Percentiles rank a stretch among this genome's conserved stretches.
Evolutionary conservation across 2,888 invertebrate genomes (phyloP).

Genomic region (Perdita meconis): DNA sequence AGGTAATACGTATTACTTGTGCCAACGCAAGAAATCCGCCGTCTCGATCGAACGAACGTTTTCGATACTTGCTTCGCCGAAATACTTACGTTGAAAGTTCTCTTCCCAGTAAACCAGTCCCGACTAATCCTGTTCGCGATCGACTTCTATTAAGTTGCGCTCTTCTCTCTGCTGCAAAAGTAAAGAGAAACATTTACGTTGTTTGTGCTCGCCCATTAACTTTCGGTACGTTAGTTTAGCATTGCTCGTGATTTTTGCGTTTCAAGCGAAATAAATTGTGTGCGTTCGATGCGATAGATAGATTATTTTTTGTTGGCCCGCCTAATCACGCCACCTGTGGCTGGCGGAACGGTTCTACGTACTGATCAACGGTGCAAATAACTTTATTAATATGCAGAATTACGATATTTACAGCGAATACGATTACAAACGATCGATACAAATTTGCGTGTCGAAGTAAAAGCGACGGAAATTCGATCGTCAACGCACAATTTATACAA

Average conservation of each 20-base stretch:
- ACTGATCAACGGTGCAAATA: slow-evolving; percentile 31
- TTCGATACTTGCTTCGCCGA: not conserved
- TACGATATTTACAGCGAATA: slow-evolving; percentile 45
- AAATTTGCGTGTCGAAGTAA: slow-evolving; percentile 23
- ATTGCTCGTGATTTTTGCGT: not conserved
- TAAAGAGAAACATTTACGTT: slow-evolving; percentile 54
- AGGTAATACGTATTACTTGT: not conserved
- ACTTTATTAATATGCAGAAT: slow-evolving; percentile 45
- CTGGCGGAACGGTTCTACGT: slow-evolving; percentile 11
- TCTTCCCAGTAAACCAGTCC: slow-evolving; percentile 87
- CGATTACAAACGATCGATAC: slow-evolving; percentile 35
- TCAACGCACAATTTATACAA: slow-evolving; percentile 5
- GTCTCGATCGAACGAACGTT: not conserved
- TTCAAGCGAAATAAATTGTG: not conserved
- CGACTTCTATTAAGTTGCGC: slow-evolving; percentile 95
- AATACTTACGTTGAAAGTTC: slow-evolving; percentile 88
- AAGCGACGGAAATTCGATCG: not conserved
- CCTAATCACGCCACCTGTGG: not conserved
- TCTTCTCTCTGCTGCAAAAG: slow-evolving; percentile 92
- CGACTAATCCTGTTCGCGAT: slow-evolving; percentile 91
- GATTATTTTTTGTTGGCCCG: not conserved
- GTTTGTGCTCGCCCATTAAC: slow-evolving; percentile 7
- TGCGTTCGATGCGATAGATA: not conserved
- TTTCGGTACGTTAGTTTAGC: slow-evolving; percentile 8
- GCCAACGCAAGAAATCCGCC: not conserved